Conservation (phyloP, 1,140 invertebrate species). For the Drosophila pectinifera region DNA sequence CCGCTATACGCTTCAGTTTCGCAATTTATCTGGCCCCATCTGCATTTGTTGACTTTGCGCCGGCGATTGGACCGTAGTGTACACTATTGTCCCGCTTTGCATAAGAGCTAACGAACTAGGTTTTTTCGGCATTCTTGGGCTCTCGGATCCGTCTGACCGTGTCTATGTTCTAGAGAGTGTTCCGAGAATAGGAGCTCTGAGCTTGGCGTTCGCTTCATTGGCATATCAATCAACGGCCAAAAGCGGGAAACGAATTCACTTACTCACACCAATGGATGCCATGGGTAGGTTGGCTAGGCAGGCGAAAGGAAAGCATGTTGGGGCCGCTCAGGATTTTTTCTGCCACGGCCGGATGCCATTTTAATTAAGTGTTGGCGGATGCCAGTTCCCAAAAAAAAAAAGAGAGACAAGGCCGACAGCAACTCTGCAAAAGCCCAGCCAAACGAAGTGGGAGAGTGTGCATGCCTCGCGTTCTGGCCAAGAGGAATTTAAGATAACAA, state of each 20-base stretch:
- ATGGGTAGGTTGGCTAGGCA: conserved; percentile 28
- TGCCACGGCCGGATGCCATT: conserved; percentile 72
- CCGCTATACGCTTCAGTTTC: conserved; percentile 59
- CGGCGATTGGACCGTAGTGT: conserved; percentile 60
- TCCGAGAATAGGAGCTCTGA: conserved; percentile 29
- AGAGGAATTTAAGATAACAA: conserved; percentile 70
- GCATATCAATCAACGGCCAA: conserved; percentile 79
- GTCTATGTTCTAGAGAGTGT: conserved; percentile 11
- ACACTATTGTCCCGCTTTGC: conserved; percentile 76
- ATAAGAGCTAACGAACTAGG: conserved; percentile 80
- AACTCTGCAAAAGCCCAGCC: conserved; percentile 50
- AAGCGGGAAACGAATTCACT: conserved; percentile 79
- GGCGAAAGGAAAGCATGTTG: conserved; percentile 22
- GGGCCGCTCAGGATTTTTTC: conserved; percentile 50
- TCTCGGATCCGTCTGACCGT: conserved; percentile 16
- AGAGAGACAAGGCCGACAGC: conserved; percentile 44
- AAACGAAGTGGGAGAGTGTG: conserved; percentile 24
- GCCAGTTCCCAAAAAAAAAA: conserved; percentile 48
- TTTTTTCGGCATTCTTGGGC: conserved; percentile 63
- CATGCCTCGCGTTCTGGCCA: conserved; percentile 51
- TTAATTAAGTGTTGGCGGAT: conserved; percentile 76
- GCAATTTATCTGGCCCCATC: conserved; percentile 75
- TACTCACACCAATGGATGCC: conserved; percentile 65
- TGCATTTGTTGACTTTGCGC: conserved; percentile 79
- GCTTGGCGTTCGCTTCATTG: conserved; percentile 68